Base-by-base conservation (phyloP, 2,113 vertebrate genomes). In the Nipponia nippon region DNA sequence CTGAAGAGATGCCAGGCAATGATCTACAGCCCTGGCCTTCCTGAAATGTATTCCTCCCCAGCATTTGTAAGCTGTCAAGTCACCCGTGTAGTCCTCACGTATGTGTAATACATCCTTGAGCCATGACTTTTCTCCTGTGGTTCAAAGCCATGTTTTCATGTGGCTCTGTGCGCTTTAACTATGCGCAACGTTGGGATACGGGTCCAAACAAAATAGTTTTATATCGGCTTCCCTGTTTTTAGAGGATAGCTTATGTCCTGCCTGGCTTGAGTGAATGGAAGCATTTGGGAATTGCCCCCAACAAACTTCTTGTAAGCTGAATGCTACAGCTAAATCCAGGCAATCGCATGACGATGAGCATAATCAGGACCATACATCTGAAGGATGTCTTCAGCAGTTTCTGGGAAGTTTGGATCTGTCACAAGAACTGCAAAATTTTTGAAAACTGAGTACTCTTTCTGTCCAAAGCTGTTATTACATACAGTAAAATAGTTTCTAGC, bases 21-120 rank as follows among this genome's bases (percentile, higher is more conserved):
- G 59, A 95, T 92, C 83, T 95, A 77, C 42, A 0, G 67, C 58
- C 58, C 46, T 90, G 86, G 63, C 86, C 72, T 92, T 83, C 80
- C 86, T 89, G 91, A 92, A 92, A 83, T 10, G 32, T 89, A 62
- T 89, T 95, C 83, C 76, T 92, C 34, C 50, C 79, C 84, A 97
- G 67, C 93, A 95, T 87, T 80, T 95, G 63, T 77, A 90, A 89
- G 89, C 62, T 77, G 80, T 89, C 89, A 93, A 92, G 80, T 89
- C 86, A 95, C 50, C 66, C 0, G 0, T 53, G 13, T 86, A 59
- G 79, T 61, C 66, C 46, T 92, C 89, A 73, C 0, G 0, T n/a
- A 46, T 93, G 83, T 50, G 76, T 95, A 86, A 97, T 66, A 66
- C 95, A 96, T 95, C 95, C 91, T 53, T 97, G 30, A 95, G 94